Evolutionary conservation across 2,888 invertebrate genomes (phyloP), one percentile per base, ranked within the genome.

Genomic region (Branchinecta sandiegonensis): DNA sequence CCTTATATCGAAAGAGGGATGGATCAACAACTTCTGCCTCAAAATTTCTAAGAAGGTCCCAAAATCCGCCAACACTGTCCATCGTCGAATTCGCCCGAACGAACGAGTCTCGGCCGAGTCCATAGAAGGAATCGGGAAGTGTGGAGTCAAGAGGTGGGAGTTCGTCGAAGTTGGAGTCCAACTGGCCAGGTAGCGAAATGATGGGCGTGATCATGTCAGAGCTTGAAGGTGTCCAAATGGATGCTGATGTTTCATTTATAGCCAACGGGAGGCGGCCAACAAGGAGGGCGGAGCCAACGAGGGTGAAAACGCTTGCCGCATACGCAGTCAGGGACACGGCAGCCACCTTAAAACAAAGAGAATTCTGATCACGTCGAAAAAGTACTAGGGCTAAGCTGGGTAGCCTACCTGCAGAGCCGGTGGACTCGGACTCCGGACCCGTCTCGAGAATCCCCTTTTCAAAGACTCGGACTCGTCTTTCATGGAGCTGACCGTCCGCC

Each of bases 241-340:
- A 37, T 13, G 63, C 10, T 2, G 63, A 48, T 13, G 66, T 66
- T 11, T 65, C 66, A 66, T 56, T 65, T 46, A 56, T 65, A 65
- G 68, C 70, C 66, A 72, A 72, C 11, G 72, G 73, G 13, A 73
- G 68, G 14, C 79, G 77, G 69, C 79, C 77, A 7, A 78, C 77
- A 37, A 81, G 74, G 65, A 81, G 73, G n/a, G 81, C 78, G 9
- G 86, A 84, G 47, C 84, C 83, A 65, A 85, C 73, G 65, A 86
- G 76, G 6, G 85, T 83, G 50, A 84, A 75, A 64, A 86, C 74
- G 65, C 84, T 80, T 8, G 83, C 83, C 9, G 83, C 77, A 74
- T 86, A 86, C 14, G 85, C 83, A 47, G 83, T 80, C 47, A 84
- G 77, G 72, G 84, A 81, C 50, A 85, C 81, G 3, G 82, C 78